phyloP scores from a whole-genome alignment of 2,888 invertebrate species.

The Thymelicus acteon region DNA sequence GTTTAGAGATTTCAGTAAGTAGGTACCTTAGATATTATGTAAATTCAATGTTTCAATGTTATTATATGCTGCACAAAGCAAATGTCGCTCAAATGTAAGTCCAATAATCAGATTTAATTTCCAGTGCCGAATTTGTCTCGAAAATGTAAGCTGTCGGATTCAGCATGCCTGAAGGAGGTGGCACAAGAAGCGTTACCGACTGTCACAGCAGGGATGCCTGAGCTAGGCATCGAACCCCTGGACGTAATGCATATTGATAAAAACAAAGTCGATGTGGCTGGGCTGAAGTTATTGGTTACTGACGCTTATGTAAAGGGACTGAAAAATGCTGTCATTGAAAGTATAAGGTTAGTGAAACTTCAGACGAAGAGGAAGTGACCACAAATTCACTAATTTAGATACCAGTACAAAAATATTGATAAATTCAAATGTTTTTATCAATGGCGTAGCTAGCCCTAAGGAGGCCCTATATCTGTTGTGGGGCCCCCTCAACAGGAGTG shows the following conservation, averaged over 20 bases:
- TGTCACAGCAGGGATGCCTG: conserved; percentile 59
- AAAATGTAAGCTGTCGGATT: conserved; percentile 43
- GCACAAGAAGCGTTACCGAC: conserved; percentile 38
- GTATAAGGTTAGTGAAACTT: conserved; percentile 30
- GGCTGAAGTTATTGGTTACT: conserved; percentile 58
- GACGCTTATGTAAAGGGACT: conserved; percentile 48
- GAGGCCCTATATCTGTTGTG: no score
- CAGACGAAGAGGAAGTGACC: no score
- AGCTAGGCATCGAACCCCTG: conserved; percentile 55
- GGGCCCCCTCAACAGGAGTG: no score
- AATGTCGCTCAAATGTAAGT: no score
- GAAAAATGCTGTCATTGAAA: conserved; percentile 39
- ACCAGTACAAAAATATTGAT: background rate
- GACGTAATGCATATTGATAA: conserved; percentile 60
- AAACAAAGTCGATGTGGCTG: conserved; percentile 62
- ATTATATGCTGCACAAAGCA: no score
- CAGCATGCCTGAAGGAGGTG: conserved; percentile 37
- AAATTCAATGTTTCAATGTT: no score
- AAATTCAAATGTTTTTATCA: no score
- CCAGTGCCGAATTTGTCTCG: conserved; percentile 17
- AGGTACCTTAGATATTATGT: no score
- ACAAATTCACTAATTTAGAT: background rate
- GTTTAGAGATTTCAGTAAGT: no score
- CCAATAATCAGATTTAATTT: background rate
- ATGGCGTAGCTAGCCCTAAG: no score